Conservation (phyloP, 2,113 vertebrate species). For the Heliornis fulica region DNA sequence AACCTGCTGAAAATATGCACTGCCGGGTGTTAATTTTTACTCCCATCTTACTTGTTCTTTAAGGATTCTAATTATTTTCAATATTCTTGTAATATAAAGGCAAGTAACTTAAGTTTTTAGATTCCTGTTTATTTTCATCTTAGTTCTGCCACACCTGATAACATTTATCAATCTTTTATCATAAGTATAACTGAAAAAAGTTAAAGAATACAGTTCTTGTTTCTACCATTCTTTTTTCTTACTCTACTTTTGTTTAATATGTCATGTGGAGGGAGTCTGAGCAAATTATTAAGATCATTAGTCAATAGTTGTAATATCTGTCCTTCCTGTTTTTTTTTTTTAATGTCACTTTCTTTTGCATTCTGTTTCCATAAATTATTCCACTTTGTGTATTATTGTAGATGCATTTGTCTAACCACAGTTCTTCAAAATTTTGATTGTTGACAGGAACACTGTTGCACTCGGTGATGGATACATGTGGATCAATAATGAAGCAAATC, state of each 20-base stretch:
- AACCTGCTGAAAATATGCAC: background rate
- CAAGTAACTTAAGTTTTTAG: background rate
- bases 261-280: background rate
- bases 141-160: background rate
- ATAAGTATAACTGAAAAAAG: background rate
- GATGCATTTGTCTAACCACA: background rate
- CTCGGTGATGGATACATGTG: accelerated
- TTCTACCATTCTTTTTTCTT: background rate
- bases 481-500: background rate
- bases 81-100: background rate
- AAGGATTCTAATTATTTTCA: background rate
- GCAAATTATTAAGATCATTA: background rate
- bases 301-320: background rate
- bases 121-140: background rate
- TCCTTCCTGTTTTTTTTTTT: background rate
- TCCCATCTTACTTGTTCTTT: background rate
- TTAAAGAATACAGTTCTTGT: background rate
- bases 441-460: background rate
- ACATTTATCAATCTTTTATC: background rate
- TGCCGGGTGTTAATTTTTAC: background rate
- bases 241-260: background rate
- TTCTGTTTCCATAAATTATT: background rate
- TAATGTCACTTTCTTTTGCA: background rate
- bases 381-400: background rate
- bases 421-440: background rate